Evolutionary conservation across 2,888 invertebrate species (phyloP), one percentile per base, ranked within the genome.

Genomic region (Uloborus plumipes): DNA sequence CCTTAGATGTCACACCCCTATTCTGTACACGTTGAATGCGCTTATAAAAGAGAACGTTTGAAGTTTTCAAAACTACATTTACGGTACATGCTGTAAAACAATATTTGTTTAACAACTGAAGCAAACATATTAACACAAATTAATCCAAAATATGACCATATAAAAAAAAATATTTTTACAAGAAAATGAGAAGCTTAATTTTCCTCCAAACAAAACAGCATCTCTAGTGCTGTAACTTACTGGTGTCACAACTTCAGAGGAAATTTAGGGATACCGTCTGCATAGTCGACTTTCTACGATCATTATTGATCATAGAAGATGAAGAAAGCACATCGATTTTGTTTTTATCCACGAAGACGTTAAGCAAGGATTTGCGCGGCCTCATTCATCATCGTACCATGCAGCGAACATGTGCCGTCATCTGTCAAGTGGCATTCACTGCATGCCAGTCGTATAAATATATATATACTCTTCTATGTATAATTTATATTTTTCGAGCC

Each of bases 251-350:
- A 65, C 78, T 66, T 66, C 50, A 66, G 66, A 59, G 72, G 66
- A 79, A 79, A 80, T 73, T 67, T 69, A 49, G 22, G 62, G 22
- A 61, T 55, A 74, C 62, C 69, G 53, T 61, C 67, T 67, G 75
- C 67, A 58, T 51, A 39, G 59, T 26, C 75, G 39, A 66, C 67
- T 50, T 39, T 59, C 67, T 61, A 31, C 67, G 26, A 73, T 80
- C 73, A 73, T 73, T 73, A 80, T 80, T 80, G 79, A 80, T 80
- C 79, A 80, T 73, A 80, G 73, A 62, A 80, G 79, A 80, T 80
- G 79, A 73, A 67, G 69, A 53, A 73, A 80, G 69, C 53, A 49
- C 66, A 72, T 72, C 72, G 72, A 72, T 72, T 80, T 66, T 61
- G 22, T 74, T 66, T 71, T 77, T 78, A 55, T 61, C 66, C 49